Conservation (phyloP, 2,888 invertebrate genomes). For the Pyrrhia umbra region DNA sequence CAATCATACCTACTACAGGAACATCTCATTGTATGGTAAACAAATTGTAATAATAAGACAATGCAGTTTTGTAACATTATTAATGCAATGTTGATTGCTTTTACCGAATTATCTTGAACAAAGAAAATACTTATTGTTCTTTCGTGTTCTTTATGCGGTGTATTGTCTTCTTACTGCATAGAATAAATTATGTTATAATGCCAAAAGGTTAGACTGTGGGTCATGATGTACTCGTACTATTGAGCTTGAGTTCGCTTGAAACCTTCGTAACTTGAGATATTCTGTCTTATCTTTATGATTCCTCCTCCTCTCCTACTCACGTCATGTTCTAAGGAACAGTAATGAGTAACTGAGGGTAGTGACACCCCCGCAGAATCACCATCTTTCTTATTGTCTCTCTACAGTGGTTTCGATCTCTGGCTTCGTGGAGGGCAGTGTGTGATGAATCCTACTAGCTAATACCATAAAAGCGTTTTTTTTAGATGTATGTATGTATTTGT, state of each 20-base stretch:
- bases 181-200: neutral
- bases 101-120: slow-evolving; percentile 66
- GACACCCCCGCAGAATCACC: no score
- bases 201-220: neutral
- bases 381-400: no score
- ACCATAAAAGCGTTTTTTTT: no score
- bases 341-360: no score
- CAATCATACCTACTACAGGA: slow-evolving; percentile 75
- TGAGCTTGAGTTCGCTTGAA: neutral
- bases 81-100: slow-evolving; percentile 62
- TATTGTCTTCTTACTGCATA: slow-evolving; percentile 17
- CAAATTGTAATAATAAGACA: slow-evolving; percentile 66
- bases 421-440: no score
- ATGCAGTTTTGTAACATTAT: slow-evolving; percentile 67
- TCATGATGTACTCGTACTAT: no score
- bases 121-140: slow-evolving; percentile 38
- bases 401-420: no score
- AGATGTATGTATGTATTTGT: no score
- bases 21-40: slow-evolving; percentile 83
- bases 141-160: neutral
- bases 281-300: no score
- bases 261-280: neutral
- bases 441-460: no score
- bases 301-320: no score
- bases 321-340: no score